These are phyloP conservation scores for Pinctada fucata DNA, from an alignment of 2,888 invertebrate species.

Conservation along the genomic window DNA sequence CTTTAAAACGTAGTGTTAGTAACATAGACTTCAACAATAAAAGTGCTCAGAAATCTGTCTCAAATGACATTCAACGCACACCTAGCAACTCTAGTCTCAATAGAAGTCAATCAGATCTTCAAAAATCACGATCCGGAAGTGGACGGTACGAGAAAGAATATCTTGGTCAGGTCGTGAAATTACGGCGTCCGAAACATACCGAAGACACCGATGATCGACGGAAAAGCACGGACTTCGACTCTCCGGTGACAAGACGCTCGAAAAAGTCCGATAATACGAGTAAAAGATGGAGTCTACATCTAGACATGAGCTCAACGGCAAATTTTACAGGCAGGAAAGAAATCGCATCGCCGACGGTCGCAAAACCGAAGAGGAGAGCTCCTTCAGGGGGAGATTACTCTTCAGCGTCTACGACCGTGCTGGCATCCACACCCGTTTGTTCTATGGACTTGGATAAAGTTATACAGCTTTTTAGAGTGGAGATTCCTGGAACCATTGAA, in stretches of 20 bases:
- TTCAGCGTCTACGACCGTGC: not conserved
- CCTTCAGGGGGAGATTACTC: conserved; percentile 8
- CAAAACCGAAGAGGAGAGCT: conserved; percentile 5
- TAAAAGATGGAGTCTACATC: conserved; percentile 27
- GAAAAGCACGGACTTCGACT: not conserved
- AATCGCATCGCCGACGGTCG: not conserved
- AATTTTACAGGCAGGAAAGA: conserved; percentile 6
- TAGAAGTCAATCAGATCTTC: not conserved
- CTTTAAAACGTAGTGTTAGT: not conserved
- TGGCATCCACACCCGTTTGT: conserved; percentile 14
- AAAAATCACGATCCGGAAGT: not conserved
- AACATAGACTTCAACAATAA: not conserved
- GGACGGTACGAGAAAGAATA: conserved; percentile 1
- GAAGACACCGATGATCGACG: not conserved
- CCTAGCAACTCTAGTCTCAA: not conserved
- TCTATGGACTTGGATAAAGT: conserved; percentile 26
- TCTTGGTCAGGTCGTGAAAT: not conserved
- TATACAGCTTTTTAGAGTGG: conserved; percentile 20
- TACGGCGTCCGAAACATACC: not conserved
- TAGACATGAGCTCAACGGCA: not conserved
- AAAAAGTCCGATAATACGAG: conserved; percentile 9
- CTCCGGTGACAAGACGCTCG: conserved; percentile 11
- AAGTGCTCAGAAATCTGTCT: not conserved
- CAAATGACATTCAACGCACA: not conserved
- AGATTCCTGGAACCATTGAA: not conserved